Base-by-base conservation (phyloP, 2,113 vertebrate species). In the Osmerus mordax region DNA sequence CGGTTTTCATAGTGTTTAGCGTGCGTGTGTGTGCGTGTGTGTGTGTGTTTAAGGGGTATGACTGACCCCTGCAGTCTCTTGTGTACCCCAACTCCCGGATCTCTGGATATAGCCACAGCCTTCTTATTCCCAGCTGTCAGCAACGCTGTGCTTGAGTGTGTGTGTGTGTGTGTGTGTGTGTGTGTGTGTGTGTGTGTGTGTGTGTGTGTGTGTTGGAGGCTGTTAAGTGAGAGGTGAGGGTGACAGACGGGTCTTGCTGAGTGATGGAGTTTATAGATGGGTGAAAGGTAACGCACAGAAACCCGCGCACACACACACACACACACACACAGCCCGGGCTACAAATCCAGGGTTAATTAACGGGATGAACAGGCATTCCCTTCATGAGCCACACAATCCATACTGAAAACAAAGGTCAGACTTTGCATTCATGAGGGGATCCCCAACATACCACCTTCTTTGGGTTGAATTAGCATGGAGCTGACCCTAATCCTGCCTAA, bases 111-210 rank as follows among this genome's bases (percentile, higher is more conserved):
- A 90, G 87, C 87, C 19, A 32, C 84, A 78, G 69, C 55, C 28
- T 73, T 82, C 72, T 67, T 61, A 78, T 78, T 69, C 62, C 70
- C 90, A 90, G 90, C 90, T 92, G 91, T 90, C 88, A 82, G 82
- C 72, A 69, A 63, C 15, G 32, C 25, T 69, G 61, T 62, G 61
- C 64, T 58, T 28, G 59, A 25, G 29, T 64, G 29, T 63, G 71
- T 69, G 54, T 28, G 51, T 64, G 23, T 23, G 23, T 23, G 23
- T 23, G 23, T 23, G 23, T 23, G 23, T 23, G 23, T 23, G 23
- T 23, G 23, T 23, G 23, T 2, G 23, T 23, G 23, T 23, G 23
- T 23, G 23, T 23, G 23, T 23, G 23, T 23, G 23, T 23, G 23
- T 68, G 67, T 55, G 67, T 55, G n/a, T 54, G 51, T 72, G 28